Base-by-base conservation (phyloP, 2,797 vertebrate species). In the Mormyrops attenuatus region DNA sequence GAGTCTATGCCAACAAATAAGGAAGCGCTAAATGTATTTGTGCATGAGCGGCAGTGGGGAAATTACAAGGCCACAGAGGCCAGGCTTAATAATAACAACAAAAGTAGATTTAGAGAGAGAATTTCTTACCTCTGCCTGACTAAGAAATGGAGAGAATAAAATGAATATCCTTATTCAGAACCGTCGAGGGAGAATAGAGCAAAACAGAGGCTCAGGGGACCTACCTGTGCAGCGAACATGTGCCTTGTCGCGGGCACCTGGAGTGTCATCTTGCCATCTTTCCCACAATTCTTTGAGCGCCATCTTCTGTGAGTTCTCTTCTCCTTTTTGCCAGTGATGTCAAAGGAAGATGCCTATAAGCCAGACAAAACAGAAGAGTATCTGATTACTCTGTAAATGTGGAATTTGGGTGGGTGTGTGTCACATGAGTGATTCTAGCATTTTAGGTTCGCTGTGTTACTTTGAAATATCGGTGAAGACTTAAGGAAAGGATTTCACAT, bases 301-400 rank as follows among this genome's bases (percentile, higher is more conserved):
- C 98, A 99, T 91, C 95, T 97, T 92, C 95, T 97, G 38, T 96
- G 95, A 17, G 94, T 85, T 92, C 97, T 97, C 93, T 99, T 99
- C 92, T 98, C 98, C 91, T 99, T 99, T 95, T 98, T 99, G 44
- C 97, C 96, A 91, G 97, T 96, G 94, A 97, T 96, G 94, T 99
- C 98, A 91, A 96, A 97, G 90, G 95, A 93, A 90, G 96, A 96
- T 55, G 95, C 95, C 97, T 98, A 88, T 50, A 1, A 50, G 63
- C 5, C 52, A 52, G 26, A 60, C 84, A 85, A 91, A 63, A 69
- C 1, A 50, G 26, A 90, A 57, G 2, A 63, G n/a, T 41, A 3
- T 22, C 73, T 17, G 53, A 82, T 2, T 15, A 69, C 26, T 52
- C 15, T 38, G 20, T 11, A 26, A 5, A 85, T 4, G 0, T 26